Evolutionary conservation across 1,140 invertebrate genomes (phyloP).

Genomic region (Nasonia vitripennis): DNA sequence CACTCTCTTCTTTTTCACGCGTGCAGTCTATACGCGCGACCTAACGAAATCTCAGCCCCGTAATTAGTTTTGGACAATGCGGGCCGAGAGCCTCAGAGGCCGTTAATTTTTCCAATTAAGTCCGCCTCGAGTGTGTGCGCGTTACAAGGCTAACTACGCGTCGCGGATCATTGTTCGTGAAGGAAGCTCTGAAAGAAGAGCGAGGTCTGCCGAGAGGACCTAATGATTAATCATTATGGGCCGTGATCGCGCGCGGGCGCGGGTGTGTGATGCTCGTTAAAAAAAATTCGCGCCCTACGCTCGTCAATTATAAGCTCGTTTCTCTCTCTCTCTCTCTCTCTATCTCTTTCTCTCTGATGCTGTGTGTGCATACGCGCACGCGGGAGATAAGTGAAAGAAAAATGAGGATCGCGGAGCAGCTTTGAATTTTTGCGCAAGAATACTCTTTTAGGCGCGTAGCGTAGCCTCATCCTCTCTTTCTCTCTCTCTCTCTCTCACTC

Average conservation of each 20-base stretch:
- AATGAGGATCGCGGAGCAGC: slow-evolving; percentile 6
- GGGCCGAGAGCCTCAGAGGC: background rate
- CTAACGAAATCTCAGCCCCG: slow-evolving; percentile 57
- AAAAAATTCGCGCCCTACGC: slow-evolving; percentile 15
- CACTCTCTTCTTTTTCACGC: background rate
- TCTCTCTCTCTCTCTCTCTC: too few relatives aligned
- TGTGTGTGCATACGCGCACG: background rate
- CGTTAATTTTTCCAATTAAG: slow-evolving; percentile 69
- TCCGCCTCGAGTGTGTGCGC: slow-evolving; percentile 24
- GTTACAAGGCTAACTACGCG: slow-evolving; percentile 43
- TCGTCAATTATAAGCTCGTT: slow-evolving; percentile 23
- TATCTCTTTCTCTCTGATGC: background rate
- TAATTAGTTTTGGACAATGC: slow-evolving; percentile 69
- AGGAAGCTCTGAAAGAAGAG: background rate
- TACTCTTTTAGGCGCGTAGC: slow-evolving; percentile 15
- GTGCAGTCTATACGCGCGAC: slow-evolving; percentile 8
- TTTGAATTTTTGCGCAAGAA: slow-evolving; percentile 46
- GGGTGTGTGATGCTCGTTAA: slow-evolving; percentile 28
- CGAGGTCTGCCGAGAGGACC: background rate
- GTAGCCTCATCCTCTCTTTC: background rate
- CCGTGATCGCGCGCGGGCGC: background rate
- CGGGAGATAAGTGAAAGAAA: slow-evolving; percentile 7
- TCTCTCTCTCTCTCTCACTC: too few relatives aligned
- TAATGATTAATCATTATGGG: slow-evolving; percentile 52
- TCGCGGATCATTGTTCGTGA: background rate